Conservation (phyloP, 2,113 vertebrate genomes). For the Andinoacara biseriatus region DNA sequence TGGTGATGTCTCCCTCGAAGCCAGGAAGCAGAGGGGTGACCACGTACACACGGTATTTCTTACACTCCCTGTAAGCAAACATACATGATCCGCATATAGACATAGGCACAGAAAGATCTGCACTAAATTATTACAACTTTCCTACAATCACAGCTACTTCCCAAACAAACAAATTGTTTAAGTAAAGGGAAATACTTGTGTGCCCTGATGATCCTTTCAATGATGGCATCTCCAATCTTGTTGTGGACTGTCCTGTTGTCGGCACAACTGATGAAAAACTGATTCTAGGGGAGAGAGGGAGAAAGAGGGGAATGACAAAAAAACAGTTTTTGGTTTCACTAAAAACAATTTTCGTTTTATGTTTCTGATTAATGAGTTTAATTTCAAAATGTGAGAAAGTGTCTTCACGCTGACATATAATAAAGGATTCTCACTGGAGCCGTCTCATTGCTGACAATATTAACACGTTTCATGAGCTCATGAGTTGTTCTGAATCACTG, state of each 20-base stretch:
- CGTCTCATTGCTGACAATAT: neutral
- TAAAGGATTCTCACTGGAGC: neutral
- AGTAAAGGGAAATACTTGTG: slow-evolving; percentile 84
- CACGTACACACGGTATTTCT: slow-evolving; percentile 91
- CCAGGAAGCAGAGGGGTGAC: slow-evolving; percentile 95
- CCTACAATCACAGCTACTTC: neutral
- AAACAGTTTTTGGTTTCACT: neutral
- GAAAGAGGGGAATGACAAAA: slow-evolving; percentile 5
- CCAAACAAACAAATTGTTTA: neutral
- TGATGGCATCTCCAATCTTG: slow-evolving; percentile 92
- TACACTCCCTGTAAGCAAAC: slow-evolving; percentile 83
- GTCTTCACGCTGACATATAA: neutral
- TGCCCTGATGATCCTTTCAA: slow-evolving; percentile 92
- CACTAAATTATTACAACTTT: neutral
- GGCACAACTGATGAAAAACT: slow-evolving; percentile 98
- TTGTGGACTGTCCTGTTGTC: slow-evolving; percentile 93
- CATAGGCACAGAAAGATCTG: neutral
- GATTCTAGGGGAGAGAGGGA: slow-evolving; percentile 83
- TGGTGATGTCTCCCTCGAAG: slow-evolving; percentile 97
- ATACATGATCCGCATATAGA: neutral
- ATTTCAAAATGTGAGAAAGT: neutral
- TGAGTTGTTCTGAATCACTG: neutral
- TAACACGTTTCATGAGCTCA: neutral
- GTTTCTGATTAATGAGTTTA: neutral
- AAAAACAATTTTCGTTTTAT: neutral